Conservation (phyloP, 2,797 vertebrate species). For the Xenopus petersii region DNA sequence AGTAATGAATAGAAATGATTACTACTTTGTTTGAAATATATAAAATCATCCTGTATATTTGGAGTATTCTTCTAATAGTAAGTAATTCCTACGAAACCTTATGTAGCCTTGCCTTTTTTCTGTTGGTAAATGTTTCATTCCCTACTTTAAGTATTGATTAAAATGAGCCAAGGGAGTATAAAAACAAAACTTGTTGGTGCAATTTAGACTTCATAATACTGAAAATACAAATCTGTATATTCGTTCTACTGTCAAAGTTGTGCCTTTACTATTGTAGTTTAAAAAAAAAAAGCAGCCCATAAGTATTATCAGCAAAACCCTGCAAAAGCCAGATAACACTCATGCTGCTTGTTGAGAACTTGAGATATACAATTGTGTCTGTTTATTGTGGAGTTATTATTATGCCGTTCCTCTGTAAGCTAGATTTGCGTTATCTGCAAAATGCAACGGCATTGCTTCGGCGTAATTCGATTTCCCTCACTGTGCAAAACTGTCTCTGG, state of each 20-base stretch:
- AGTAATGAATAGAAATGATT: too few species aligned
- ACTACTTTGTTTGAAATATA: too few species aligned
- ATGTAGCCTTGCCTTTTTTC: not conserved
- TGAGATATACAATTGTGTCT: conserved; percentile 55
- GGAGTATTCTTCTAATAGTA: too few species aligned
- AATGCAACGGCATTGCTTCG: conserved; percentile 49
- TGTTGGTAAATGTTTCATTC: not conserved
- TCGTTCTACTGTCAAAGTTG: not conserved
- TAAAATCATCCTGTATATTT: too few species aligned
- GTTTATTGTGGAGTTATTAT: conserved; percentile 58
- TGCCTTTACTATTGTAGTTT: not conserved
- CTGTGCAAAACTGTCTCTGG: not conserved
- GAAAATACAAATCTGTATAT: not conserved
- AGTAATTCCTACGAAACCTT: too few species aligned
- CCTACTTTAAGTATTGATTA: not conserved
- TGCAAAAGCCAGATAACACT: conserved; percentile 58
- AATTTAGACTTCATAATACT: conserved; percentile 11
- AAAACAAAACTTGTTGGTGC: not conserved
- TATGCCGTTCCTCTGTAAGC: conserved; percentile 57
- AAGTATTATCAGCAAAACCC: conserved; percentile 47
- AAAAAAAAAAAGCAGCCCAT: conserved; percentile 8
- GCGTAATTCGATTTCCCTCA: conserved; percentile 44
- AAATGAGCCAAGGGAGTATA: not conserved
- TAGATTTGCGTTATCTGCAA: conserved; percentile 58
- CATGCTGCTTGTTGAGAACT: conserved; percentile 45